Evolutionary conservation across 2,888 invertebrate genomes (phyloP).

Genomic region (Andrena bicolor): DNA sequence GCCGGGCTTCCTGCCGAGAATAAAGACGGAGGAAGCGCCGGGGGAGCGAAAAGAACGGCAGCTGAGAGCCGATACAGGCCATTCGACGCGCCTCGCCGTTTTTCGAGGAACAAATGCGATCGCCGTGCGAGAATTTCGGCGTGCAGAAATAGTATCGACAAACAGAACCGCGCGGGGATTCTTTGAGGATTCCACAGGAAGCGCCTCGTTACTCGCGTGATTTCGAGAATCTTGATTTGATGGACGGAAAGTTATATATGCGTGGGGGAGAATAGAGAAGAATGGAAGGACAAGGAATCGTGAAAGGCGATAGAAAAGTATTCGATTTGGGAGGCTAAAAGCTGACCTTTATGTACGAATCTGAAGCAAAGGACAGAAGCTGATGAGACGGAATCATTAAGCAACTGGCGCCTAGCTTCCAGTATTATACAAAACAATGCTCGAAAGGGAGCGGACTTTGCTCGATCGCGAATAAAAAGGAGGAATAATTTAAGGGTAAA

Average conservation of each 20-base stretch:
- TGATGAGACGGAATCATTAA: conserved; percentile 63
- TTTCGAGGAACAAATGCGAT: conserved; percentile 25
- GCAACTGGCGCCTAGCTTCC: conserved; percentile 44
- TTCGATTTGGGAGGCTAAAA: conserved; percentile 50
- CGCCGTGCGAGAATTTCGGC: conserved; percentile 9
- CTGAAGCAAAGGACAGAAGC: conserved; percentile 56
- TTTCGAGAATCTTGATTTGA: too few relatives aligned
- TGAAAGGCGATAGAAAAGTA: conserved; percentile 25
- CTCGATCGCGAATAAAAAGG: conserved; percentile 43
- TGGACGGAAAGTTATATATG: too few relatives aligned
- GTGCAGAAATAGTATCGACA: neutral
- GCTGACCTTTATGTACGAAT: conserved; percentile 51
- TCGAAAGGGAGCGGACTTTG: conserved; percentile 39
- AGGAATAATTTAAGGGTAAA: conserved; percentile 3
- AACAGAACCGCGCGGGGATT: neutral
- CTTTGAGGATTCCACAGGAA: too few relatives aligned
- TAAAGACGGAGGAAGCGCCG: conserved; percentile 52
- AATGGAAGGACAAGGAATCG: conserved; percentile 24
- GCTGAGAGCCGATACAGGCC: conserved; percentile 41
- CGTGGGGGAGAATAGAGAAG: too few relatives aligned
- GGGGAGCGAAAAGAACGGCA: conserved; percentile 10
- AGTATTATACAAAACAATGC: conserved; percentile 57
- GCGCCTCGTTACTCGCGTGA: too few relatives aligned
- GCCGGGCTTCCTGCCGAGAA: conserved; percentile 47
- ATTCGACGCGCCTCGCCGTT: conserved; percentile 22